A percentile compares a stretch with the other conserved stretches of the same genome.
phyloP scores from a whole-genome alignment of 2,113 vertebrate genomes.

The Nansenia antarctica region DNA sequence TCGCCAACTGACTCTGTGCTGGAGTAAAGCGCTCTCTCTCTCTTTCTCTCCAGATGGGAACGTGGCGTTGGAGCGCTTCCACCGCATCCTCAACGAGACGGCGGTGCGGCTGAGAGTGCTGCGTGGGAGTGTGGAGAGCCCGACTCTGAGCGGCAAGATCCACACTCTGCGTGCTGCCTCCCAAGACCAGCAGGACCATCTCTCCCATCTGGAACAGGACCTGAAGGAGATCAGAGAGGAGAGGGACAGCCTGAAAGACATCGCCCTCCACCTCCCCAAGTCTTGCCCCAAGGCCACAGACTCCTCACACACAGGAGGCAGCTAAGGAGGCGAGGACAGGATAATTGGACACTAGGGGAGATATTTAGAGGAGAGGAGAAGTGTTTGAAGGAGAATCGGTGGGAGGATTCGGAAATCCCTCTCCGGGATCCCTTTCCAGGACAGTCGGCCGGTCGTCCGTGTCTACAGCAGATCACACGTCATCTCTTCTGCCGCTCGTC shows the following conservation, averaged over 20 bases:
- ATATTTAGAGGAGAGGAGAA: too few species aligned
- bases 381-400: too few species aligned
- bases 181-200: conserved; percentile 71
- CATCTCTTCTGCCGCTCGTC: too few species aligned
- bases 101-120: conserved; percentile 72
- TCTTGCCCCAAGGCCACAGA: conserved; percentile 70
- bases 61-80: conserved; percentile 62
- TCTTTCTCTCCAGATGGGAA: conserved; percentile 56
- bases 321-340: too few species aligned
- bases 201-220: conserved; percentile 77
- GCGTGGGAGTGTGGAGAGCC: conserved; percentile 68
- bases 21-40: too few species aligned
- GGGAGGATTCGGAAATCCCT: too few species aligned
- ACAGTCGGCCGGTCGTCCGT: too few species aligned
- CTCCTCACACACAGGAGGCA: too few species aligned
- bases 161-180: conserved; percentile 77
- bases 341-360: conserved; percentile 26
- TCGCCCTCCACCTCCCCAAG: conserved; percentile 80
- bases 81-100: conserved; percentile 73
- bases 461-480: too few species aligned
- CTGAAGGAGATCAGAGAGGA: conserved; percentile 83
- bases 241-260: conserved; percentile 86
- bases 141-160: conserved; percentile 76
- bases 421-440: too few species aligned
- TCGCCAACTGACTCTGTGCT: too few species aligned